A percentile compares a stretch with the other conserved stretches of the same genome.
Conservation (phyloP, 2,113 vertebrate genomes). For the Salvelinus fontinalis region DNA sequence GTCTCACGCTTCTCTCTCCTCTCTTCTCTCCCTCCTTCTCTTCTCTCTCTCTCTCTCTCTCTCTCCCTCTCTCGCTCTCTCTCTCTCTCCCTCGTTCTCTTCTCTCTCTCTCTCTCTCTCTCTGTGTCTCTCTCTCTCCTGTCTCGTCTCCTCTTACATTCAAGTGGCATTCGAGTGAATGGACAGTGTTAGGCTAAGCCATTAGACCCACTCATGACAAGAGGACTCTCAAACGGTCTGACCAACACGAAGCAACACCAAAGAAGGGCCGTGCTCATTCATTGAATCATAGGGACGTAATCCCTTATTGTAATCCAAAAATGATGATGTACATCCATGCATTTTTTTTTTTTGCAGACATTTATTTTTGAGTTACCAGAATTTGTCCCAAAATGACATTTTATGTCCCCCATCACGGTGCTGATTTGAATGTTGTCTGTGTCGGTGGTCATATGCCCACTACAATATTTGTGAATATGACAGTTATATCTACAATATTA, state of each 20-base stretch:
- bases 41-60: neutral
- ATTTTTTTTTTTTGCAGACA: neutral
- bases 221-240: neutral
- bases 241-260: too few species aligned
- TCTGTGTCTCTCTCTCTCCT: neutral
- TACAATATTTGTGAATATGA: neutral
- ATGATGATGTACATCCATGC: conserved; percentile 44
- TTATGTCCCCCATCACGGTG: conserved; percentile 13
- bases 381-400: conserved; percentile 42
- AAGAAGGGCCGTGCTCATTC: neutral
- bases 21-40: too few species aligned
- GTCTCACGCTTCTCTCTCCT: neutral
- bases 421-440: conserved; percentile 4
- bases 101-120: neutral
- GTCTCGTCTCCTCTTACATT: neutral
- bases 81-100: neutral
- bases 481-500: neutral
- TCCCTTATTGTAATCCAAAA: conserved; percentile 50
- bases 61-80: neutral
- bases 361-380: conserved; percentile 29
- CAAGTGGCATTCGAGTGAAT: neutral
- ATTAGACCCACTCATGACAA: neutral
- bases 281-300: conserved; percentile 4
- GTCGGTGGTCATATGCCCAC: conserved; percentile 4
- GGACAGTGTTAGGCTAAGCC: neutral